Conservation (phyloP, 2,888 invertebrate species). For the Argynnis bischoffii region DNA sequence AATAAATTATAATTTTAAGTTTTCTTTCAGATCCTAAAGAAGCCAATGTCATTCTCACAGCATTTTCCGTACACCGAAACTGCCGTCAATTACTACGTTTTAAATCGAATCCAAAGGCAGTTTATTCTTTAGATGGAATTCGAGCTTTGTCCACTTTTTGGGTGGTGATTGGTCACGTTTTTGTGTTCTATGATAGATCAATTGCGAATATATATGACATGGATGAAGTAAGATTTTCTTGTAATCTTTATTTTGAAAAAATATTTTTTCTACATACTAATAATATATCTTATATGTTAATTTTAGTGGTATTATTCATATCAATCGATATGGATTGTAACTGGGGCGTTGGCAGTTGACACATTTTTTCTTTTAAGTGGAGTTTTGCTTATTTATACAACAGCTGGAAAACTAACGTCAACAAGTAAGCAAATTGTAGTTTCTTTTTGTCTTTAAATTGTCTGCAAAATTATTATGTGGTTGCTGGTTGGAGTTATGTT, state of each 20-base stretch:
- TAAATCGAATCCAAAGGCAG: slow-evolving; percentile 13
- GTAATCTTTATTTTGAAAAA: too few species aligned
- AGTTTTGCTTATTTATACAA: slow-evolving; percentile 1
- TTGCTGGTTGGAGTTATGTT: too few species aligned
- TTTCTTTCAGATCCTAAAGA: slow-evolving; percentile 48
- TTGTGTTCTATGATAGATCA: background rate
- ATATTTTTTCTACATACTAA: too few species aligned
- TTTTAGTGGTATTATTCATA: slow-evolving; percentile 10
- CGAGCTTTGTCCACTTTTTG: slow-evolving; percentile 27
- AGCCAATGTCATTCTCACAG: slow-evolving; percentile 32
- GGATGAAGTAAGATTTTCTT: too few species aligned
- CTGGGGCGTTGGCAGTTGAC: background rate
- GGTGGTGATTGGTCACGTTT: slow-evolving; percentile 29
- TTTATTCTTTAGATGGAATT: slow-evolving; percentile 27
- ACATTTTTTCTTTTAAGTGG: slow-evolving; percentile 16
- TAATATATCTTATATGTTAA: background rate
- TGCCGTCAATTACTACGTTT: slow-evolving; percentile 13
- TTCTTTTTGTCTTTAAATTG: too few species aligned
- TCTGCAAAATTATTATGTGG: too few species aligned
- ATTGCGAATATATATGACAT: too few species aligned
- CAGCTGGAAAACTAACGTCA: background rate
- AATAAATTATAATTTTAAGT: background rate
- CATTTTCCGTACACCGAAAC: slow-evolving; percentile 29
- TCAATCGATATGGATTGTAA: background rate
- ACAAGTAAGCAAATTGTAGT: background rate